Conservation (phyloP, 35 echinoderm and acorn worm species). For the Lytechinus pictus region DNA sequence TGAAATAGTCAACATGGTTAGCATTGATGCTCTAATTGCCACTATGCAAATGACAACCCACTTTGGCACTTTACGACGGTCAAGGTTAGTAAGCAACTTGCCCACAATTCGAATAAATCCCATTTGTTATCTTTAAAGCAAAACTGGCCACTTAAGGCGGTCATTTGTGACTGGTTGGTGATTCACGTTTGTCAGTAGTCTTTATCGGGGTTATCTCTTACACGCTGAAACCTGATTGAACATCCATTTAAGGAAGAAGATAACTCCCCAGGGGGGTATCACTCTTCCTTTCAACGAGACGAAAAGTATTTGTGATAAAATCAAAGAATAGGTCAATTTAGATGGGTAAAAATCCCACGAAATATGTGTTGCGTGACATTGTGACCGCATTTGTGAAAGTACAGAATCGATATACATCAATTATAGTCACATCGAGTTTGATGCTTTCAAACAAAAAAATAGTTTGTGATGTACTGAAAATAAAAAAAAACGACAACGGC, state of each 20-base stretch:
- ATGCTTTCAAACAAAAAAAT: background rate
- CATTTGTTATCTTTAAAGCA: background rate
- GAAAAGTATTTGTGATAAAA: background rate
- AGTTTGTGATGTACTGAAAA: background rate
- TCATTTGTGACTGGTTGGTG: background rate
- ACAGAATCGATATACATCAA: background rate
- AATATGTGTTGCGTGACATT: background rate
- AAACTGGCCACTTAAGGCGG: background rate
- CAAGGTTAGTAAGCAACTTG: background rate
- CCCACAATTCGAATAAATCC: background rate
- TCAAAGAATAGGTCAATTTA: background rate
- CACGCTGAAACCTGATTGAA: background rate
- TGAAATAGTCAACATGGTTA: too few relatives aligned
- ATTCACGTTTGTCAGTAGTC: background rate
- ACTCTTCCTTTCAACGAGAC: background rate
- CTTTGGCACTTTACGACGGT: background rate
- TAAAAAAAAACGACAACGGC: background rate
- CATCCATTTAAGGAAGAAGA: background rate
- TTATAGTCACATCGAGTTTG: background rate
- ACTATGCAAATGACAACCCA: too few relatives aligned
- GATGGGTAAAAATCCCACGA: background rate
- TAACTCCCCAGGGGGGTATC: background rate
- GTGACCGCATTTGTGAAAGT: conserved; percentile 10
- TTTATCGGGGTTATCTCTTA: background rate
- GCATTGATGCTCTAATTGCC: too few relatives aligned